These are phyloP conservation scores for Oryctes rhinoceros DNA, from an alignment of 1,140 invertebrate genomes.

Conservation along the genomic window DNA sequence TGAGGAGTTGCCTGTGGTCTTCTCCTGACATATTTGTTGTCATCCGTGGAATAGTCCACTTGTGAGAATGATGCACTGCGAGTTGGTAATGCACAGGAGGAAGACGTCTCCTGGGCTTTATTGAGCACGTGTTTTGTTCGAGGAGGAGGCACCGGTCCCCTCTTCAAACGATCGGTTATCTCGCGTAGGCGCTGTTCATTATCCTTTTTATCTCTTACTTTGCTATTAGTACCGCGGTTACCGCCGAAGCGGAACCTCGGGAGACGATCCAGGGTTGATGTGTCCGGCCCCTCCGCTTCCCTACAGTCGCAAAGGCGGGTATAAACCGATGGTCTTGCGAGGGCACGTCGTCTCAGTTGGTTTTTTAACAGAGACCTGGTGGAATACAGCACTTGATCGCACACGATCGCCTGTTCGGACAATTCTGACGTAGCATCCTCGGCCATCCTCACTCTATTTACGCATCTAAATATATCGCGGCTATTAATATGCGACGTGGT, in stretches of 20 bases:
- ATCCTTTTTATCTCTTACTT: conserved; percentile 57
- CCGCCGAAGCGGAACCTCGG: conserved; percentile 79
- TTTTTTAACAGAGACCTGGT: conserved; percentile 49
- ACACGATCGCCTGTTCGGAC: conserved; percentile 57
- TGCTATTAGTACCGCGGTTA: conserved; percentile 65
- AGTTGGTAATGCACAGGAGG: conserved; percentile 67
- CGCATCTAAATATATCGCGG: conserved; percentile 61
- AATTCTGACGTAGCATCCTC: conserved; percentile 65
- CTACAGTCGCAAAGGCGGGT: conserved; percentile 51
- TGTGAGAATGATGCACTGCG: conserved; percentile 86
- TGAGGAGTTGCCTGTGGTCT: conserved; percentile 11
- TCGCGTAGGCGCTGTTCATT: conserved; percentile 77
- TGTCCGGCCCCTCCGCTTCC: conserved; percentile 46
- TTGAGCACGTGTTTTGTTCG: conserved; percentile 58
- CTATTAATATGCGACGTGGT: conserved; percentile 58
- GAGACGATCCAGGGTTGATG: conserved; percentile 75
- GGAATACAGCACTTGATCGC: conserved; percentile 45
- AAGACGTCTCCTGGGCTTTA: conserved; percentile 42
- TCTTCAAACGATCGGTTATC: conserved; percentile 77
- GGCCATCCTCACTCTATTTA: conserved; percentile 60
- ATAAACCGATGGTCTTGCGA: conserved; percentile 52
- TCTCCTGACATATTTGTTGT: conserved; percentile 59
- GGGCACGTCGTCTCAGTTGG: conserved; percentile 52
- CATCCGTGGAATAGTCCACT: conserved; percentile 71
- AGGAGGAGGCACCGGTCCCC: conserved; percentile 62